phyloP scores from a whole-genome alignment of 2,113 vertebrate species.

The Pygoscelis antarcticus region DNA sequence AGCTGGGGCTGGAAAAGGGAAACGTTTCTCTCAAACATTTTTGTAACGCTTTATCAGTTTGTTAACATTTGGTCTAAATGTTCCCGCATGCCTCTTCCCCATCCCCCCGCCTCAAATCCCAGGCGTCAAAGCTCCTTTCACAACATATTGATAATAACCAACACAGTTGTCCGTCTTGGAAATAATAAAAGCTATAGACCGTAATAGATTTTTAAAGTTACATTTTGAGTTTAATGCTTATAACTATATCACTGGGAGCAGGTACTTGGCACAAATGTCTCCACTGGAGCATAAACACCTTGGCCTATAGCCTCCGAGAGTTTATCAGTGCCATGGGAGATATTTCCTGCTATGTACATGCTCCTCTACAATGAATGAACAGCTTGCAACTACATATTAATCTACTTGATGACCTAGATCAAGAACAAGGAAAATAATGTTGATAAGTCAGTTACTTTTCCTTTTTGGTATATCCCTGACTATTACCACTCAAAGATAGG shows the following conservation, averaged over 20 bases:
- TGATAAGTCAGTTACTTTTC: slow-evolving; percentile 48
- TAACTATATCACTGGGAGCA: slow-evolving; percentile 73
- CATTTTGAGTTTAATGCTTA: slow-evolving; percentile 63
- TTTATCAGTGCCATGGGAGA: slow-evolving; percentile 72
- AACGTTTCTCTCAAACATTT: slow-evolving; percentile 5
- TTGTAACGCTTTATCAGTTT: slow-evolving; percentile 13
- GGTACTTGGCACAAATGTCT: slow-evolving; percentile 72
- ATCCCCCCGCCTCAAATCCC: slow-evolving; percentile 19
- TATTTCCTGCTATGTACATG: slow-evolving; percentile 64
- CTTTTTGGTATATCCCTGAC: slow-evolving; percentile 13
- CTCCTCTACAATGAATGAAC: slow-evolving; percentile 65
- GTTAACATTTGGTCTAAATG: slow-evolving; percentile 44
- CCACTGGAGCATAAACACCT: slow-evolving; percentile 71
- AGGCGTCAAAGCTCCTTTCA: slow-evolving; percentile 36
- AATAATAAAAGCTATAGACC: slow-evolving; percentile 69
- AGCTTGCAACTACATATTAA: slow-evolving; percentile 73
- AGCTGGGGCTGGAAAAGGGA: slow-evolving; percentile 23
- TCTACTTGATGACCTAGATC: slow-evolving; percentile 70
- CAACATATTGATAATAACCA: slow-evolving; percentile 69
- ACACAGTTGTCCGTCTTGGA: slow-evolving; percentile 62
- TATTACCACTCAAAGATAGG: neutral
- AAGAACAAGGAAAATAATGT: slow-evolving; percentile 65
- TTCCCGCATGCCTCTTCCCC: neutral
- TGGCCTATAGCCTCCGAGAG: slow-evolving; percentile 72
- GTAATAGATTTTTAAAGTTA: slow-evolving; percentile 71